Conservation (phyloP, 2,888 invertebrate species). For the Cantharis rufa region DNA sequence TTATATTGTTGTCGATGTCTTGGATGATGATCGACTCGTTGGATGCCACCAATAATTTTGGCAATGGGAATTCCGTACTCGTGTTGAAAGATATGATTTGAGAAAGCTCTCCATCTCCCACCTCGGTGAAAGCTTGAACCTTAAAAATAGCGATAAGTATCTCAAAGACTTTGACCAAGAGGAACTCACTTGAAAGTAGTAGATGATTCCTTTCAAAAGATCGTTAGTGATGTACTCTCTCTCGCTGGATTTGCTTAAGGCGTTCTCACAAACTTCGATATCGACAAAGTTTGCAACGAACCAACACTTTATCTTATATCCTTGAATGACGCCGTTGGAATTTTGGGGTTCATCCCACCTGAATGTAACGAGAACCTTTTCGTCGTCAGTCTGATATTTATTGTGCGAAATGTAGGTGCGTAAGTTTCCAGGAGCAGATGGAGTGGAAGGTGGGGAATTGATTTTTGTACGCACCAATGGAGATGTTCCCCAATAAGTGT, state of each 20-base stretch:
- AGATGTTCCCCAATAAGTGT: slow-evolving; percentile 84
- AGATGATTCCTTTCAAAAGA: slow-evolving; percentile 65
- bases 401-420: slow-evolving; percentile 72
- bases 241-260: slow-evolving; percentile 58
- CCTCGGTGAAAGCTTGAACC: slow-evolving; percentile 81
- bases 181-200: slow-evolving; percentile 66
- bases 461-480: slow-evolving; percentile 64
- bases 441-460: slow-evolving; percentile 80
- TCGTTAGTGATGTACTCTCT: slow-evolving; percentile 64
- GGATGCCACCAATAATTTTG: slow-evolving; percentile 75
- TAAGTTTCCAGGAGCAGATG: slow-evolving; percentile 73
- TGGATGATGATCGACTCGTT: slow-evolving; percentile 72
- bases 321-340: slow-evolving; percentile 74
- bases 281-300: slow-evolving; percentile 54
- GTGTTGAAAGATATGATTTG: slow-evolving; percentile 69
- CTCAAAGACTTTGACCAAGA: background rate
- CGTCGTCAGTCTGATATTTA: slow-evolving; percentile 48
- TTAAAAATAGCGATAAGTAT: slow-evolving; percentile 43
- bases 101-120: slow-evolving; percentile 75
- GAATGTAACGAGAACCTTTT: slow-evolving; percentile 64
- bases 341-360: slow-evolving; percentile 80
- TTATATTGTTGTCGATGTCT: slow-evolving; percentile 74
- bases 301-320: slow-evolving; percentile 77
- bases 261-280: slow-evolving; percentile 61
- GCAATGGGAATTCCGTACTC: slow-evolving; percentile 75